Conservation (phyloP, 2,113 vertebrate genomes). For the Sylvilagus bachmani region DNA sequence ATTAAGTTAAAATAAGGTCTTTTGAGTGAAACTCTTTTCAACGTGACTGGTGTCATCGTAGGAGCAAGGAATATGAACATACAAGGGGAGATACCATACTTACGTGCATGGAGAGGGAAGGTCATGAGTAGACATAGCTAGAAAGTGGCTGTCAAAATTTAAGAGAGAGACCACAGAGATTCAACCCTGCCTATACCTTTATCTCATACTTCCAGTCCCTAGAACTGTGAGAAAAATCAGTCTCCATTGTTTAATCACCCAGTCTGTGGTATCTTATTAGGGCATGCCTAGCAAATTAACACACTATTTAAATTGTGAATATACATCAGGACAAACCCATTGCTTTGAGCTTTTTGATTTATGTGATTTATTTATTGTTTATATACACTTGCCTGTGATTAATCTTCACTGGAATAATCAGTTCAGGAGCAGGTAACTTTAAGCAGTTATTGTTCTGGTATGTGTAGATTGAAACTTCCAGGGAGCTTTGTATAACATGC, state of each 20-base stretch:
- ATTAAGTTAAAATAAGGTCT: neutral
- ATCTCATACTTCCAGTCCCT: neutral
- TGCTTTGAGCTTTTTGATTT: slow-evolving; percentile 1
- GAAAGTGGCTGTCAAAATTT: neutral
- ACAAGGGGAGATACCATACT: neutral
- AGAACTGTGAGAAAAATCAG: neutral
- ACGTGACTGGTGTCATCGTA: neutral
- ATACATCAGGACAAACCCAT: neutral
- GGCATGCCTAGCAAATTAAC: neutral
- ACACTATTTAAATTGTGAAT: neutral
- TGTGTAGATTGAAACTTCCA: neutral
- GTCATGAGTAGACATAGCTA: neutral
- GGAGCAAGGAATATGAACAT: neutral
- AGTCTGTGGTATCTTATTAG: neutral
- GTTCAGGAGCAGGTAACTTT: neutral
- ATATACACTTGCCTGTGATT: neutral
- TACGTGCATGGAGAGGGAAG: neutral
- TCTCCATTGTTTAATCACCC: neutral
- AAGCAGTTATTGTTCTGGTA: neutral
- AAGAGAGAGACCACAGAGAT: neutral
- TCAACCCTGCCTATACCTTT: neutral
- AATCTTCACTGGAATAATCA: neutral
- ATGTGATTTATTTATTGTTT: neutral
- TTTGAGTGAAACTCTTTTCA: neutral
- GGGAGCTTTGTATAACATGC: neutral